Base-by-base conservation (phyloP, 1,140 invertebrate species). In the Bilobella aurantiaca region DNA sequence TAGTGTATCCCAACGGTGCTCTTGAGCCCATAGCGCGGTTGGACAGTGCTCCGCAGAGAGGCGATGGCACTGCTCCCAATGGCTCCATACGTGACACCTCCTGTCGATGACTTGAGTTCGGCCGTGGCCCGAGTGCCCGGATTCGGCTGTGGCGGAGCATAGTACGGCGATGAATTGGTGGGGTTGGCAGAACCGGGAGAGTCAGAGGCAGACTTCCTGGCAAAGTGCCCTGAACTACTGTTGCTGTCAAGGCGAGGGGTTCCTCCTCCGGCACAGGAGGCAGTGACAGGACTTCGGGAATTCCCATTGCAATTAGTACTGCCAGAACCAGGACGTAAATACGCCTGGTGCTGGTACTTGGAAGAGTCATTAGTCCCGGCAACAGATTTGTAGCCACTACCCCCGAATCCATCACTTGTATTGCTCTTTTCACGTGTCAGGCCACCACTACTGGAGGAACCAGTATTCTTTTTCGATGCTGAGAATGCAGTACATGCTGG, bases 21-120 rank as follows among this genome's bases (percentile, higher is more conserved):
- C 49, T 53, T 53, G 49, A 53, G 49, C 14, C 49, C 49, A 23
- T 53, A 53, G 49, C 49, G 49, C 23, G 49, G 49, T 16, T 12
- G 14, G 14, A 5, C 14, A 23, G 12, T 53, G 14, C 14, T 53
- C 23, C 49, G 14, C 12, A 53, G 21, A 18, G 49, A 53, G 3
- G 49, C 49, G 14, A 53, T 53, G 8, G 49, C 49, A 23, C 8
- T 14, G 49, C 49, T 53, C 3, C 49, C 49, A 16, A 53, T 53
- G 23, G 23, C 49, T 5, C 49, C 49, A 23, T 53, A 53, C 21
- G 49, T 53, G 5, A 53, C 49, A 53, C 49, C 49, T 53, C 49
- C 49, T 53, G 49, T 53, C 49, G 49, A 53, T 53, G 49, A 53
- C 49, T 53, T 53, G 14, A 53, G 21, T 23, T 53, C 49, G 49